A percentile compares a stretch with the other conserved stretches of the same genome.
These are phyloP conservation scores for Eurois occulta DNA, from an alignment of 2,888 invertebrate species.

Conservation along the genomic window DNA sequence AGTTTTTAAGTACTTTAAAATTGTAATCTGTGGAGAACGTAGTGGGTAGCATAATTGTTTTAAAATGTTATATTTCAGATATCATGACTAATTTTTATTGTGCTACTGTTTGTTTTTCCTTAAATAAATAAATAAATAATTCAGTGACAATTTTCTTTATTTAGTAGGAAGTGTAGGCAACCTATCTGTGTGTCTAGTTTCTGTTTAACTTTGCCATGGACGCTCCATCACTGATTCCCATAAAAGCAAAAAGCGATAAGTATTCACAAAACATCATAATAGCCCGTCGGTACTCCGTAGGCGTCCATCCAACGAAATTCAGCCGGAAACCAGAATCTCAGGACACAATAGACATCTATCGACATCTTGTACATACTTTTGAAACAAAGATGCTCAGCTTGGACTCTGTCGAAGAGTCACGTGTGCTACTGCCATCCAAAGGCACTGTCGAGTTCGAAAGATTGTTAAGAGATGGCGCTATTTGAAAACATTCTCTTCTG, in stretches of 20 bases:
- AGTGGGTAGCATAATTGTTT: no score
- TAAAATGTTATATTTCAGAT: no score
- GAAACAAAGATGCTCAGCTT: background rate
- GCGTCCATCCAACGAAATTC: background rate
- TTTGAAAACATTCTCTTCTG: background rate
- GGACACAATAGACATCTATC: background rate
- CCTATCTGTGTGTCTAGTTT: background rate
- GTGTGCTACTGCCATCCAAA: background rate
- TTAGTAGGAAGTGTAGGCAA: background rate
- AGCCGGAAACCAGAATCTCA: background rate
- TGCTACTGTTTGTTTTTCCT: no score
- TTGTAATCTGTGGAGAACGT: no score
- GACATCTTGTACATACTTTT: background rate
- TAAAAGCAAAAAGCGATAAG: background rate
- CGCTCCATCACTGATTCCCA: background rate
- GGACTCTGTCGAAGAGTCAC: background rate
- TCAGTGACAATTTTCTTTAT: background rate
- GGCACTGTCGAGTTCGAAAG: background rate
- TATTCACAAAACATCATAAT: background rate
- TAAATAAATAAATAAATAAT: no score
- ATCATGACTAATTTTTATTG: no score
- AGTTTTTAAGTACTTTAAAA: no score
- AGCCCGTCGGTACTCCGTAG: background rate
- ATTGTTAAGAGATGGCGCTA: constrained; percentile 40
- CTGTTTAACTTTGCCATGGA: background rate